Conservation (phyloP, 53 echinoderm and acorn worm genomes). For the Stichopus horrens region DNA sequence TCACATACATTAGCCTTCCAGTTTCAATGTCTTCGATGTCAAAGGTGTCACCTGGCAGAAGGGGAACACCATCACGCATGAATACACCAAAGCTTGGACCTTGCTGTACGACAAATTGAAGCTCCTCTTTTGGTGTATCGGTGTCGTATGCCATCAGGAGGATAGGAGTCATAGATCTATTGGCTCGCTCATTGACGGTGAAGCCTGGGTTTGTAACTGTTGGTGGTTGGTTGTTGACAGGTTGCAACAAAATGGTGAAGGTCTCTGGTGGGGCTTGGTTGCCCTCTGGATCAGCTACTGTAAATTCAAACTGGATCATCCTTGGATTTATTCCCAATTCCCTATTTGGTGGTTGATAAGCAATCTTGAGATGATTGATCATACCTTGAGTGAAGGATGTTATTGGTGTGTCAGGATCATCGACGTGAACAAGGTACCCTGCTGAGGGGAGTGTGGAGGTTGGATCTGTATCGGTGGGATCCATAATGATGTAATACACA, state of each 20-base stretch:
- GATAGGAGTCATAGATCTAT: slow-evolving; percentile 57
- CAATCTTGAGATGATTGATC: slow-evolving; percentile 92
- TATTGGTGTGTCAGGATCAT: slow-evolving; percentile 71
- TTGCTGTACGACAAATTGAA: slow-evolving; percentile 65
- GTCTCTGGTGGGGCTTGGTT: slow-evolving; percentile 73
- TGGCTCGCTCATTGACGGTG: slow-evolving; percentile 70
- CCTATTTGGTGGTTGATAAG: slow-evolving; percentile 87
- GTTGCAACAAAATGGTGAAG: slow-evolving; percentile 75
- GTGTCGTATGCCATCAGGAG: slow-evolving; percentile 85
- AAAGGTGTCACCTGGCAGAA: slow-evolving; percentile 74
- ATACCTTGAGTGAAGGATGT: slow-evolving; percentile 81
- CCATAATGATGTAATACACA: slow-evolving; percentile 74
- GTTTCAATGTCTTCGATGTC: slow-evolving; percentile 72
- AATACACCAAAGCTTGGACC: slow-evolving; percentile 59
- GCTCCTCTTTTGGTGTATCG: slow-evolving; percentile 67
- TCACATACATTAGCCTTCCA: slow-evolving; percentile 62
- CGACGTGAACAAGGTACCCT: slow-evolving; percentile 84
- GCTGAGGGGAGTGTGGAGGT: slow-evolving; percentile 70
- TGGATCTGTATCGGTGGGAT: slow-evolving; percentile 71
- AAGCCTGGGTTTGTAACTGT: slow-evolving; percentile 88
- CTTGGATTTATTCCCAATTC: slow-evolving; percentile 91
- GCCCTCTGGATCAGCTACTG: slow-evolving; percentile 81
- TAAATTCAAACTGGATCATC: slow-evolving; percentile 76
- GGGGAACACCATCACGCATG: slow-evolving; percentile 58
- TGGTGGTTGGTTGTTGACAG: slow-evolving; percentile 96